Evolutionary conservation across 2,888 invertebrate species (phyloP).

Genomic region (Teleogryllus oceanicus): DNA sequence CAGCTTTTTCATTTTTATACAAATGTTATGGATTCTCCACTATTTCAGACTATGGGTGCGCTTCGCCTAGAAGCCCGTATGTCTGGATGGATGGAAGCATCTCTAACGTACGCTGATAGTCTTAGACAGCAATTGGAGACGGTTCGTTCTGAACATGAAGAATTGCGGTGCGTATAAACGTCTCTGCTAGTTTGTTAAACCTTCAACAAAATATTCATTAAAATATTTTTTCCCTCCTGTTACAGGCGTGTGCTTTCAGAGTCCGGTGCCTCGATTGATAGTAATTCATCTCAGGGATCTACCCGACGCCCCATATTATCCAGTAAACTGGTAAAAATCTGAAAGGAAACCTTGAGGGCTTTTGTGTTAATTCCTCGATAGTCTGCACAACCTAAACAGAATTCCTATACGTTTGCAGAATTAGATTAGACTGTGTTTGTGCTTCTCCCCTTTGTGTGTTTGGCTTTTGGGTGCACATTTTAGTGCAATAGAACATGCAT

Average conservation of each 20-base stretch:
- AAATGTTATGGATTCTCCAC: no score
- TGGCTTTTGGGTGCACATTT: no score
- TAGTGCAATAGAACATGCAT: no score
- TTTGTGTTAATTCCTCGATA: no score
- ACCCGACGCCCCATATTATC: background rate
- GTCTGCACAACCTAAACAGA: no score
- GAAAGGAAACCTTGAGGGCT: background rate
- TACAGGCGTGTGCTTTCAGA: background rate
- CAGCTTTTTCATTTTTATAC: no score
- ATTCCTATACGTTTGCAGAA: no score
- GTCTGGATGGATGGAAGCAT: constrained; percentile 9
- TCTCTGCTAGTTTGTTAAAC: background rate
- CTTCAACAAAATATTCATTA: no score
- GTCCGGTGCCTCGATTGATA: background rate
- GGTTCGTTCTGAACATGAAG: background rate
- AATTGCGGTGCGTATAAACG: background rate
- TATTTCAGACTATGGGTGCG: background rate
- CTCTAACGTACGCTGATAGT: background rate
- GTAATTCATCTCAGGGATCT: background rate
- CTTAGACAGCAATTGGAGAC: background rate
- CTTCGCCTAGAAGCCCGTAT: background rate
- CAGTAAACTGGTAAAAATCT: background rate
- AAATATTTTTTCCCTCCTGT: no score
- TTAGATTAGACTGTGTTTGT: no score
- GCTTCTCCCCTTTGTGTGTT: no score